These are phyloP conservation scores for Folsomia manolachei DNA, from an alignment of 2,888 invertebrate genomes.

Conservation along the genomic window DNA sequence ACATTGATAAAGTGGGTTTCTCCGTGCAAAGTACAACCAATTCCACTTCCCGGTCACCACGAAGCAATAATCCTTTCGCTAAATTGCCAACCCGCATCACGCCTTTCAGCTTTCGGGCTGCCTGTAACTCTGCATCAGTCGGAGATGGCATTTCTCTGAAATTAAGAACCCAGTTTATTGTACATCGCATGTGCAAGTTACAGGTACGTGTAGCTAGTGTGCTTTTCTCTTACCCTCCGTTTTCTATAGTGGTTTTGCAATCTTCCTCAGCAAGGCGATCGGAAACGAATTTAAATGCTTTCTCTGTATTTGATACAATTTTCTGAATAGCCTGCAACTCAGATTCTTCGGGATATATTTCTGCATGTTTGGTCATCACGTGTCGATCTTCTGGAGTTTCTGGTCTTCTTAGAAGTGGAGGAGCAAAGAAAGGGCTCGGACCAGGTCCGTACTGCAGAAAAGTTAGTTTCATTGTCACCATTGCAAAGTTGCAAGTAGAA, in stretches of 20 bases:
- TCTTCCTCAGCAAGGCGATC: constrained; percentile 75
- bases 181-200: too few species aligned
- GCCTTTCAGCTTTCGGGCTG: constrained; percentile 79
- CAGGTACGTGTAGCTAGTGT: too few species aligned
- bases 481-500: not conserved
- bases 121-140: constrained; percentile 59
- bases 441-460: constrained; percentile 15
- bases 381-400: constrained; percentile 96
- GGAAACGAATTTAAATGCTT: constrained; percentile 88
- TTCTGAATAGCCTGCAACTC: constrained; percentile 86
- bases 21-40: constrained; percentile 92
- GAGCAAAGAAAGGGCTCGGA: constrained; percentile 52
- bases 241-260: constrained; percentile 44
- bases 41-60: constrained; percentile 84
- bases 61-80: constrained; percentile 82
- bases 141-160: constrained; percentile 18
- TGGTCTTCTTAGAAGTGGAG: constrained; percentile 68
- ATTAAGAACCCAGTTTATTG: not conserved
- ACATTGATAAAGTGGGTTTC: constrained; percentile 80
- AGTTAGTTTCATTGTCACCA: not conserved
- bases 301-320: constrained; percentile 88
- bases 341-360: constrained; percentile 88
- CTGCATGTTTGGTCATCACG: constrained; percentile 86
- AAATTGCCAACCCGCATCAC: constrained; percentile 94
- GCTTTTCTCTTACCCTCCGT: constrained; percentile 30